These are phyloP conservation scores for Drosophila santomea DNA, from an alignment of 1,140 invertebrate genomes.

Conservation along the genomic window DNA sequence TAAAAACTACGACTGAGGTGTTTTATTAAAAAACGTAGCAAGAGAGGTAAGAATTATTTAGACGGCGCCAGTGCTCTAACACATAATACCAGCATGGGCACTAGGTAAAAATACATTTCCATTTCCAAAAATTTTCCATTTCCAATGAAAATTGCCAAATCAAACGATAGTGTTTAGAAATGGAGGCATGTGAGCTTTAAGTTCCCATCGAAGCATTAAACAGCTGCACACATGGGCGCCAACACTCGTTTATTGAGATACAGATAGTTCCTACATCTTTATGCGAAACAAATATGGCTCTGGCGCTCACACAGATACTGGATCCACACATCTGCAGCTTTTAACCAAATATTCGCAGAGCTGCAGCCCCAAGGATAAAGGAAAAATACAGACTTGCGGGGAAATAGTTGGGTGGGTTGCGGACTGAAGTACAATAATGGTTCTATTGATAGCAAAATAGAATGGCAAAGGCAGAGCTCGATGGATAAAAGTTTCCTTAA, in stretches of 20 bases:
- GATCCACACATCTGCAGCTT: conserved; percentile 22
- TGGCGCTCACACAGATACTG: conserved; percentile 22
- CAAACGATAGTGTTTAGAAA: conserved; percentile 15
- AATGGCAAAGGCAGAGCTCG: conserved; percentile 31
- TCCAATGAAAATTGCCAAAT: conserved; percentile 3
- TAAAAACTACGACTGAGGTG: conserved; percentile 24
- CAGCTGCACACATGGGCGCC: not conserved
- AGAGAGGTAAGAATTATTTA: not conserved
- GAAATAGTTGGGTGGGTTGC: not conserved
- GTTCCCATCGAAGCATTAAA: conserved; percentile 35
- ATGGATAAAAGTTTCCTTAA: conserved; percentile 45
- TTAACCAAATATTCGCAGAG: conserved; percentile 63
- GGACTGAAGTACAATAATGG: conserved; percentile 51
- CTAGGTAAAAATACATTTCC: not conserved
- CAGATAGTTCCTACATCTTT: conserved; percentile 27
- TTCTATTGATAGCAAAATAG: conserved; percentile 55
- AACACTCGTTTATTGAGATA: conserved; percentile 16
- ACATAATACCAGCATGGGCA: not conserved
- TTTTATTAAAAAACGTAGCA: not conserved
- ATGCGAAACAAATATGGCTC: conserved; percentile 59
- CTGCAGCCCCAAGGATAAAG: conserved; percentile 35
- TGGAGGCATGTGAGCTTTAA: conserved; percentile 52
- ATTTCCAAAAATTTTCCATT: no score
- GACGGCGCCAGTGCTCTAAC: not conserved
- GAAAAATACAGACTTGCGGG: conserved; percentile 10